These are phyloP conservation scores for Ginglymostoma cirratum DNA, from an alignment of 2,113 vertebrate genomes.

Conservation along the genomic window DNA sequence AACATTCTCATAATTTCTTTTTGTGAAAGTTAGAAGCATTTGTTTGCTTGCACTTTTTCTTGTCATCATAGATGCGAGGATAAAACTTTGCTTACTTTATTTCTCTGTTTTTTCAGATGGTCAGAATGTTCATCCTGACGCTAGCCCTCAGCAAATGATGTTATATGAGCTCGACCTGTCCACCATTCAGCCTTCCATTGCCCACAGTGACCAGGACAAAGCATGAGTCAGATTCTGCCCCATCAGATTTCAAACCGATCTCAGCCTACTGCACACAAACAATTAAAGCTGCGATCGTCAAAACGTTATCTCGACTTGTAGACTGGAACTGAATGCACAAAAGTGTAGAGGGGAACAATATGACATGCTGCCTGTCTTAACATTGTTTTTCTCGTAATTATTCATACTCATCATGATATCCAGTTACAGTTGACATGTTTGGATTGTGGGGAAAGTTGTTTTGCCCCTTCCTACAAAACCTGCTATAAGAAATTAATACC, in stretches of 20 bases:
- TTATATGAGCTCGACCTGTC: conserved; percentile 86
- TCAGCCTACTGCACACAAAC: conserved; percentile 23
- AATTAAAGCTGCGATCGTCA: not conserved
- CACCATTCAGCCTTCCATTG: conserved; percentile 77
- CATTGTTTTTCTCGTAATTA: not conserved
- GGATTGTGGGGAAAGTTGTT: not conserved
- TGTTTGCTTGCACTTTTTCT: not conserved
- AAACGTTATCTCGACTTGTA: not conserved
- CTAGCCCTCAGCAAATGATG: conserved; percentile 73
- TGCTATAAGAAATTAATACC: not conserved
- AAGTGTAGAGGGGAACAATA: not conserved
- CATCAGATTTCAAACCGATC: not conserved
- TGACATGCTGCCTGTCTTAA: conserved; percentile 16
- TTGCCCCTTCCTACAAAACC: not conserved
- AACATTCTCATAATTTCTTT: conserved; percentile 41
- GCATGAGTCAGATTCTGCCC: conserved; percentile 65
- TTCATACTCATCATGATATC: not conserved
- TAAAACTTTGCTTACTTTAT: conserved; percentile 40
- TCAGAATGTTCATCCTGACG: conserved; percentile 80
- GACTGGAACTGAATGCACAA: not conserved
- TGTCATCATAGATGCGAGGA: not conserved
- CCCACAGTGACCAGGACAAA: conserved; percentile 90
- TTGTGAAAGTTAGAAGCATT: conserved; percentile 39
- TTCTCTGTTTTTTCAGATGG: conserved; percentile 59
- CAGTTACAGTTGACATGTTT: not conserved